phyloP scores from a whole-genome alignment of 2,888 invertebrate genomes.

The Drosophila barbarae region DNA sequence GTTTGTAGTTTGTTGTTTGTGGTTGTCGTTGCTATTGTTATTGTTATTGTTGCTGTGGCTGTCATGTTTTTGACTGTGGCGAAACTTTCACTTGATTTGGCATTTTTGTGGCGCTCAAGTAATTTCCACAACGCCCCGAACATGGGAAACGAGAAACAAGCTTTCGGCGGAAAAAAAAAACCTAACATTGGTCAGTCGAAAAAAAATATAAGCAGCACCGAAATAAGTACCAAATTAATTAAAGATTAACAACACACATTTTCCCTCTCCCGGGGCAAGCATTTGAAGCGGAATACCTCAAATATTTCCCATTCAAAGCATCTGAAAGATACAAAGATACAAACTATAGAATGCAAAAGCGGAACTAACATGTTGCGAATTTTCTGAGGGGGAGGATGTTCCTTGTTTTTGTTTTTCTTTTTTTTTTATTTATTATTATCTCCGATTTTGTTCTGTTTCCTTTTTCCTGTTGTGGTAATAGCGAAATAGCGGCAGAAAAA shows the following conservation, averaged over 20 bases:
- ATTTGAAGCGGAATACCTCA: background rate
- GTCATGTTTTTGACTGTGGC: conserved; percentile 48
- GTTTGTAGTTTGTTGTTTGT: conserved; percentile 19
- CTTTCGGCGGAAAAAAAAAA: conserved; percentile 4
- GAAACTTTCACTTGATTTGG: conserved; percentile 65
- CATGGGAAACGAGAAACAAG: conserved; percentile 32
- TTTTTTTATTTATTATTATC: conserved; percentile 1
- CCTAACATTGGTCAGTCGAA: conserved; percentile 16
- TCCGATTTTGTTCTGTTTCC: background rate
- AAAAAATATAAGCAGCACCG: background rate
- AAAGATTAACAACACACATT: conserved; percentile 8
- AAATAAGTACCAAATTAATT: conserved; percentile 6
- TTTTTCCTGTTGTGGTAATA: conserved; percentile 19
- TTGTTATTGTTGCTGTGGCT: conserved; percentile 35
- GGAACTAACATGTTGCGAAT: conserved; percentile 9
- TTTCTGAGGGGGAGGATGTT: background rate
- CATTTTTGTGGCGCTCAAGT: conserved; percentile 60
- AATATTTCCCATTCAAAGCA: background rate
- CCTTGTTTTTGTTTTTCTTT: background rate
- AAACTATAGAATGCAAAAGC: conserved; percentile 15
- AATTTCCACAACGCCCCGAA: conserved; percentile 33
- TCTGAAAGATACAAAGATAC: background rate
- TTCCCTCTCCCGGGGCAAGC: background rate
- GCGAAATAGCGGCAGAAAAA: conserved; percentile 19
- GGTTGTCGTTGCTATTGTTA: conserved; percentile 29